Evolutionary conservation across 1,140 invertebrate genomes (phyloP), one percentile per base, ranked within the genome.

Genomic region (Macrobrachium rosenbergii): DNA sequence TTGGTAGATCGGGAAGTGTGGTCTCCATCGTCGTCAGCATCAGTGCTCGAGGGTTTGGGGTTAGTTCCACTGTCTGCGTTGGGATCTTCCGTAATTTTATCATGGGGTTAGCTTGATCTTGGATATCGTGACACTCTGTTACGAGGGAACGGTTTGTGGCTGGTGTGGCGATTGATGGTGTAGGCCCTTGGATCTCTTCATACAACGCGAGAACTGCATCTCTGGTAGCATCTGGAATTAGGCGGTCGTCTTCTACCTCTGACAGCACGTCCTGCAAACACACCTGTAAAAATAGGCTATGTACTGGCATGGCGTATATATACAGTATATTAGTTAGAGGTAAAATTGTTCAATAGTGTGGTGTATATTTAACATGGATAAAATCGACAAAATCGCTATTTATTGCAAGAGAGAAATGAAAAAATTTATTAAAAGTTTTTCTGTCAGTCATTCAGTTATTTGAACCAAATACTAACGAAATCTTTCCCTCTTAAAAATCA

Each of bases 191-290:
- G 5, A 87, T 14, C 5, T 75, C 59, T 67, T 87, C 64, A 43
- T 75, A 87, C 28, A 87, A 72, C 8, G 58, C 64, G 11, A 79
- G 52, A 21, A 87, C 63, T 2, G 81, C 85, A 43, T 75, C 78
- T 17, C 78, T 23, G 16, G 85, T 82, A 17, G 79, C 79, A 59
- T 87, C 85, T 11, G 85, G 85, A 58, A 81, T 64, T 17, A 73
- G 62, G 19, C 81, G 81, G 21, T 87, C 85, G 17, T 87, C 85
- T 37, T 87, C 85, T 16, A 87, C 63, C 28, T 87, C 85, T 14
- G 79, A 78, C 6, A 87, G 64, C 1, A 80, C 67, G 58, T 87
- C 85, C 43, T 87, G 85, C n/a, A 87, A 72, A 21, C 78, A 87
- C 23, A 87, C 85, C 85, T 87, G 72, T 6, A 69, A 75, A 19